Conservation (phyloP, 2,888 invertebrate genomes). For the Himalopsyche anomala region DNA sequence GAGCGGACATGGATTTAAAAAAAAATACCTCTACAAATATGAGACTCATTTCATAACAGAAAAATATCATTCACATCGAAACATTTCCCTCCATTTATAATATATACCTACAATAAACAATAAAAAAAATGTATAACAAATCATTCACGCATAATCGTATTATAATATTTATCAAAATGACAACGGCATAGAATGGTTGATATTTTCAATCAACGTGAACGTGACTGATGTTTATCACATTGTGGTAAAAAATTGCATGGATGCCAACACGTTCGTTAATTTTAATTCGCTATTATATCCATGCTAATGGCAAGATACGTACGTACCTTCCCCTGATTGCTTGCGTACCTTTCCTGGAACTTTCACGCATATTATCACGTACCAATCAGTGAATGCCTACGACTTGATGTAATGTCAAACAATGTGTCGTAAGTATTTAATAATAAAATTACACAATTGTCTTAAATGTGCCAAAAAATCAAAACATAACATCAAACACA, state of each 20-base stretch:
- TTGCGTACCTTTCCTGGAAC: background rate
- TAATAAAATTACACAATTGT: no score
- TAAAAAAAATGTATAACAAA: no score
- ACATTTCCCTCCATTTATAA: no score
- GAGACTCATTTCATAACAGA: no score
- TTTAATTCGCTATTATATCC: background rate
- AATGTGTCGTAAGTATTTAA: no score
- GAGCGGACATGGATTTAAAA: no score
- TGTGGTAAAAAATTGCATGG: background rate
- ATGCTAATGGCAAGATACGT: constrained; percentile 7
- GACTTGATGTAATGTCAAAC: no score
- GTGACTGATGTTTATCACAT: background rate
- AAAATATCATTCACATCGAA: no score
- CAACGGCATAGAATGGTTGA: background rate
- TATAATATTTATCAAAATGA: background rate
- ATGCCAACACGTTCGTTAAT: constrained; percentile 6
- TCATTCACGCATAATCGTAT: background rate
- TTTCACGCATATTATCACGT: constrained; percentile 5
- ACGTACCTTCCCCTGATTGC: background rate
- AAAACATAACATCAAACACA: no score
- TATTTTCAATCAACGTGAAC: background rate
- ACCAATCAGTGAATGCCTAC: background rate
- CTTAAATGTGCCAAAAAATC: no score
- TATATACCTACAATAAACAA: no score
- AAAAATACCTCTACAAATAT: no score